Evolutionary conservation across 2,888 invertebrate genomes (phyloP).

Genomic region (Uloborus plumipes): DNA sequence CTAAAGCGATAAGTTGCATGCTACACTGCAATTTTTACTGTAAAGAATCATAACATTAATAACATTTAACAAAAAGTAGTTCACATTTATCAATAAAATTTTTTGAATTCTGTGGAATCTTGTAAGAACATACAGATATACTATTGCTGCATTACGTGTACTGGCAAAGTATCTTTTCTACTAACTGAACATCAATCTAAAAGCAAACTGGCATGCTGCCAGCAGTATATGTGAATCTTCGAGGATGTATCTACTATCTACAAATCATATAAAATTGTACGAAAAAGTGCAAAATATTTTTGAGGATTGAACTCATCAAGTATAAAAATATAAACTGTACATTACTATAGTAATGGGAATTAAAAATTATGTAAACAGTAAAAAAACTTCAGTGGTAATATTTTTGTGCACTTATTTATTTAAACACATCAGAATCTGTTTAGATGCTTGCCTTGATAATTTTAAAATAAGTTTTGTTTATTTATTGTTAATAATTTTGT

Average conservation of each 20-base stretch:
- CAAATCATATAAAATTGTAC: constrained; percentile 27
- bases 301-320: constrained; percentile 31
- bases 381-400: constrained; percentile 10
- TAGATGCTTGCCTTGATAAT: too few species aligned
- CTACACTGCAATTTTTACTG: too few species aligned
- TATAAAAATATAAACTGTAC: constrained; percentile 56
- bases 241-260: background rate
- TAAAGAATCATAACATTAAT: too few species aligned
- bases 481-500: too few species aligned
- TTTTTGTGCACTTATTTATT: too few species aligned
- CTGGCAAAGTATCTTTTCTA: background rate
- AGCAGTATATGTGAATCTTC: background rate
- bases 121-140: background rate
- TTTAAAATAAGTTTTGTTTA: too few species aligned
- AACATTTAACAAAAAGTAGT: too few species aligned
- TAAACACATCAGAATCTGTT: too few species aligned
- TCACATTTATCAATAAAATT: background rate
- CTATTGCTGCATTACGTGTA: too few species aligned
- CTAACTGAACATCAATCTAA: constrained; percentile 12
- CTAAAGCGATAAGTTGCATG: too few species aligned
- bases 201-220: constrained; percentile 9
- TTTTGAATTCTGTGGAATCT: background rate
- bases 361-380: constrained; percentile 29
- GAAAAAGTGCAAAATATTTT: constrained; percentile 42
- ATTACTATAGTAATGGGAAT: constrained; percentile 37